Base-by-base conservation (phyloP, 1,140 invertebrate genomes). In the Calliopsis andreniformis region DNA sequence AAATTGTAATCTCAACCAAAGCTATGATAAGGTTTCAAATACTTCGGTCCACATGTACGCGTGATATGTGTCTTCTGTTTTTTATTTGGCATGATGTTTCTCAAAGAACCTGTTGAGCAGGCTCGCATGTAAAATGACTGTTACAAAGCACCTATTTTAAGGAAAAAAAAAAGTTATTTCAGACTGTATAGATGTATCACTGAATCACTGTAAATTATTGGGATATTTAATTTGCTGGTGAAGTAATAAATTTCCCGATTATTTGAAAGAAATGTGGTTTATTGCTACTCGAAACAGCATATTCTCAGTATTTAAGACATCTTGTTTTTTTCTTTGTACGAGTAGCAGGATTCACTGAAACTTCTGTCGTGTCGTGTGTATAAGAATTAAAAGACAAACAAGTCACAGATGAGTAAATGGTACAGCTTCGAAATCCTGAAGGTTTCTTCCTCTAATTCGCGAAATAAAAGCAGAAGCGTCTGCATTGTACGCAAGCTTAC, bases 1-100 rank as follows among this genome's bases (percentile, higher is more conserved):
- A 91, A 93, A 82, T 68, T 91, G 85, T 91, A 83, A 53, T 67
- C 25, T 0, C 14, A 8, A 47, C 30, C 47, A 16, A 67, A 23
- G 16, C 18, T 66, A 45, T 2, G 45, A 59, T 25, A 28, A 59
- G 45, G 32, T 30, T 30, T 16, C n/a, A 3, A 58, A 1, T 61
- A 62, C 12, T 20, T 67, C 0, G 30, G 12, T 45, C 25, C 20
- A 8, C 28, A 32, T 0, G 53, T 45, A 49, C 45, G 12, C 16
- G 20, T 4, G 8, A 56, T n/a, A 14, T 55, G 51, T 55, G 2
- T 35, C 18, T 51, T 32, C 42, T 25, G 25, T 62, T 55, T 76
- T 55, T 30, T 23, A 71, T 72, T 63, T 43, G 71, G 32, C 55
- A 56, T 28, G 30, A 35, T 53, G 53, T 79, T 30, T 23, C n/a